Evolutionary conservation across 2,113 vertebrate species (phyloP).

Genomic region (Seriola dumerili): DNA sequence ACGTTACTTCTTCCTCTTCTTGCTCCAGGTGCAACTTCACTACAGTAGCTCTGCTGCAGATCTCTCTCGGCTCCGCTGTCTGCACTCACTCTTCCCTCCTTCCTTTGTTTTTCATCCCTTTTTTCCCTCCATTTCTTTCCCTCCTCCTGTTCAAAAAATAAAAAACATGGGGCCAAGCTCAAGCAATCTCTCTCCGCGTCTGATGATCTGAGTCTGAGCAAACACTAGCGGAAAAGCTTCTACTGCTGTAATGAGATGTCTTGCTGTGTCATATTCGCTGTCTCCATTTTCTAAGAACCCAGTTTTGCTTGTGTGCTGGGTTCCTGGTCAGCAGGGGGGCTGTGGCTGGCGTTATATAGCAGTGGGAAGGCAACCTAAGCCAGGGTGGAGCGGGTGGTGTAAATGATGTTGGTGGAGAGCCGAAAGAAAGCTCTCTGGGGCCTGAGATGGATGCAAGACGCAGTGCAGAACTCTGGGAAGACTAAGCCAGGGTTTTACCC

Average conservation of each 20-base stretch:
- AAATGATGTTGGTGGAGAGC: constrained; percentile 78
- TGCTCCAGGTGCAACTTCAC: constrained; percentile 70
- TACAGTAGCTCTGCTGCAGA: constrained; percentile 48
- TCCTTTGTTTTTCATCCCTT: constrained; percentile 22
- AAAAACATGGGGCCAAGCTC: constrained; percentile 45
- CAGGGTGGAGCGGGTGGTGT: constrained; percentile 69
- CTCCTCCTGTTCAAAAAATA: constrained; percentile 37
- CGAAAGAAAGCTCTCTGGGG: constrained; percentile 75
- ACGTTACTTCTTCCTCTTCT: constrained; percentile 65
- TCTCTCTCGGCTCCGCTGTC: constrained; percentile 36
- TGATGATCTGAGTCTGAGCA: constrained; percentile 71
- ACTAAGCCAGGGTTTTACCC: constrained; percentile 75
- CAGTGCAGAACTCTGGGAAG: constrained; percentile 70
- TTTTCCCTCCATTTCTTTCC: constrained; percentile 35
- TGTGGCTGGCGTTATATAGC: constrained; percentile 66
- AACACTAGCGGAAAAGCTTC: constrained; percentile 68
- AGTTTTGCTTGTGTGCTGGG: constrained; percentile 62
- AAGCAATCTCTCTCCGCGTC: constrained; percentile 54
- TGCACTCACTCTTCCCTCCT: constrained; percentile 54
- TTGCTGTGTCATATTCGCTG: constrained; percentile 69
- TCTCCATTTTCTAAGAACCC: constrained; percentile 68
- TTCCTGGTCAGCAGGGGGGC: constrained; percentile 64
- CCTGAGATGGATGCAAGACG: constrained; percentile 74
- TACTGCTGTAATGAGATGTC: constrained; percentile 78
- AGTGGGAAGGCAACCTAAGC: constrained; percentile 69